Evolutionary conservation across 2,797 vertebrate genomes (phyloP).

Genomic region (Gadopsis marmoratus): DNA sequence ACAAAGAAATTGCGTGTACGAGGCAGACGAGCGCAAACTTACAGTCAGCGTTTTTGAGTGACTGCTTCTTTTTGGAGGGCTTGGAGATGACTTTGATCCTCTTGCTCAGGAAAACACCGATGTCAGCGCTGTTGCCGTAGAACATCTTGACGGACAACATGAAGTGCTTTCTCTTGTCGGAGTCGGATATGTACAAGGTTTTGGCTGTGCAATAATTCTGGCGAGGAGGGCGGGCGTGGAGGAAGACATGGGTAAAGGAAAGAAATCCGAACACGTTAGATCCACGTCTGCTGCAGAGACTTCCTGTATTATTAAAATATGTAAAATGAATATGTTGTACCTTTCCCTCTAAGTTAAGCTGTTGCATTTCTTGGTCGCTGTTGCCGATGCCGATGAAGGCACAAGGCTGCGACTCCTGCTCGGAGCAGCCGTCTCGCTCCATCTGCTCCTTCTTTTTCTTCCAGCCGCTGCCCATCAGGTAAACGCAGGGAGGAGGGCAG

Average conservation of each 20-base stretch:
- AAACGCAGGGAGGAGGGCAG: constrained; percentile 98
- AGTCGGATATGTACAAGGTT: constrained; percentile 99
- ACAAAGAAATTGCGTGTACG: neutral
- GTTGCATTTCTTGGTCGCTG: constrained; percentile 99
- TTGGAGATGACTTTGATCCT: constrained; percentile 99
- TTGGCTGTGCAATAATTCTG: constrained; percentile 99
- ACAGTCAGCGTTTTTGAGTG: constrained; percentile 98
- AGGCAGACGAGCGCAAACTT: constrained; percentile 64
- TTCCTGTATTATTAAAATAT: too few relatives aligned
- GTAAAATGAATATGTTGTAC: constrained; percentile 71
- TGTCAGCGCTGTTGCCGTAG: constrained; percentile 98
- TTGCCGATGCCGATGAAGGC: constrained; percentile 99
- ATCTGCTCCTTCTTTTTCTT: constrained; percentile 99
- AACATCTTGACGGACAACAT: constrained; percentile 99
- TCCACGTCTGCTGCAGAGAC: neutral
- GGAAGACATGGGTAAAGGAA: neutral
- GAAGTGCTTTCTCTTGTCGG: constrained; percentile 99
- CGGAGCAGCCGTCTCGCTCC: constrained; percentile 96
- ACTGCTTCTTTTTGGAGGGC: constrained; percentile 99
- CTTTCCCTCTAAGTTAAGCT: constrained; percentile 99
- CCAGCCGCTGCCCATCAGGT: constrained; percentile 99
- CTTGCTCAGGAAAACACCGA: constrained; percentile 99
- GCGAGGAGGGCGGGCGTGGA: neutral
- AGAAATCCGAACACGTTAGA: neutral
- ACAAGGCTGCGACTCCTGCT: constrained; percentile 98